A percentile compares a stretch with the other conserved stretches of the same genome.
Evolutionary conservation across 2,113 vertebrate genomes (phyloP).

Genomic region (Semicossyphus pulcher): DNA sequence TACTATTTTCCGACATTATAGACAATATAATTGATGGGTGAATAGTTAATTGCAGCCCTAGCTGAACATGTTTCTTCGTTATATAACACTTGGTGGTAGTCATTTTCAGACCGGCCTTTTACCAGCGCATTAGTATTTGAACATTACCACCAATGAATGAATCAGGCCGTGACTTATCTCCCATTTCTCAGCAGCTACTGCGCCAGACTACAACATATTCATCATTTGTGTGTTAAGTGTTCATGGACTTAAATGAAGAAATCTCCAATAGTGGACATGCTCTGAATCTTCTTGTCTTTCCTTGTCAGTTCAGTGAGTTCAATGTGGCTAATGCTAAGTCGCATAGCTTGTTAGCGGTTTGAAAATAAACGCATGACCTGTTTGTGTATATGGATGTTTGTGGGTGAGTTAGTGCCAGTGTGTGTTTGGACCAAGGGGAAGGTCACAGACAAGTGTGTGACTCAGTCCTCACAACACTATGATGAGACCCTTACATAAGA

Average conservation of each 20-base stretch:
- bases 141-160: no score
- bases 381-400: conserved; percentile 4
- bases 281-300: background rate
- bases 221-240: background rate
- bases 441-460: conserved; percentile 63
- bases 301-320: background rate
- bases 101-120: no score
- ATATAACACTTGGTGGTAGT: no score
- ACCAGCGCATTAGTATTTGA: no score
- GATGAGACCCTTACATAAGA: conserved; percentile 45
- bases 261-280: background rate
- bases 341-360: conserved; percentile 10
- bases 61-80: no score
- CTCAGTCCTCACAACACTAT: conserved; percentile 51
- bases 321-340: background rate
- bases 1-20: no score
- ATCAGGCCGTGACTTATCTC: no score
- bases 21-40: no score
- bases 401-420: conserved; percentile 3
- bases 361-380: conserved; percentile 4
- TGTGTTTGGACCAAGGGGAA: conserved; percentile 31
- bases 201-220: no score
- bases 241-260: background rate
- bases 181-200: no score
- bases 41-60: no score